A percentile compares a stretch with the other conserved stretches of the same genome.
Evolutionary conservation across 64 coral and sea anemone genomes (phyloP).

Genomic region (Pocillopora damicornis): DNA sequence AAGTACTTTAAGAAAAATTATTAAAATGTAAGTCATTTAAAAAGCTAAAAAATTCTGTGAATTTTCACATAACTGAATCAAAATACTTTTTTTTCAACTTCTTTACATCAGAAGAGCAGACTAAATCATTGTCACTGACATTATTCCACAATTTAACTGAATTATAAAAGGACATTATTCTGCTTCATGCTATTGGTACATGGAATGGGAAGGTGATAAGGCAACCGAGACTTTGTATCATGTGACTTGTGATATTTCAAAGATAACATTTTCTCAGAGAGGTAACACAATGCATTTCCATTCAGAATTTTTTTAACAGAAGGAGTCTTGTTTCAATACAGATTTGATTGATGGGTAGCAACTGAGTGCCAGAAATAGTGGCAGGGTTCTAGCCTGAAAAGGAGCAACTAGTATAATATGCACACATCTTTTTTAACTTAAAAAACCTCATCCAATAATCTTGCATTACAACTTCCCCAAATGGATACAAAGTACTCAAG

Average conservation of each 20-base stretch:
- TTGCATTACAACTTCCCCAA: slow-evolving; percentile 41
- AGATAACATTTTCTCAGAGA: too few species aligned
- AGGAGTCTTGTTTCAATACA: too few species aligned
- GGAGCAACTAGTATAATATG: slow-evolving; percentile 19
- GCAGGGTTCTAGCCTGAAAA: not conserved
- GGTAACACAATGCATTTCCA: too few species aligned
- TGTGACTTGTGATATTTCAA: too few species aligned
- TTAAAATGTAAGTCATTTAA: not conserved
- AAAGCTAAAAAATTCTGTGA: not conserved
- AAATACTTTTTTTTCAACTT: not conserved
- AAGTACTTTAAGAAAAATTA: not conserved
- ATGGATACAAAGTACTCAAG: slow-evolving; percentile 47
- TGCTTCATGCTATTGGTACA: too few species aligned
- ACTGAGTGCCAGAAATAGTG: too few species aligned
- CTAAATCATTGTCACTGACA: too few species aligned
- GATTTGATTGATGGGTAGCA: too few species aligned
- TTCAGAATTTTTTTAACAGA: too few species aligned
- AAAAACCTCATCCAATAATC: slow-evolving; percentile 29
- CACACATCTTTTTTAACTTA: slow-evolving; percentile 31
- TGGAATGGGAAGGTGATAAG: not conserved
- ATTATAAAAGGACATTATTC: too few species aligned
- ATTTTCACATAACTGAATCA: not conserved
- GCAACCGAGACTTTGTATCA: too few species aligned
- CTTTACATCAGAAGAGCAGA: not conserved
- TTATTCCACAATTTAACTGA: too few species aligned